Percentiles rank a stretch among this genome's conserved stretches.
Conservation (phyloP, 92 coral and sea anemone genomes). For the Nematostella vectensis region DNA sequence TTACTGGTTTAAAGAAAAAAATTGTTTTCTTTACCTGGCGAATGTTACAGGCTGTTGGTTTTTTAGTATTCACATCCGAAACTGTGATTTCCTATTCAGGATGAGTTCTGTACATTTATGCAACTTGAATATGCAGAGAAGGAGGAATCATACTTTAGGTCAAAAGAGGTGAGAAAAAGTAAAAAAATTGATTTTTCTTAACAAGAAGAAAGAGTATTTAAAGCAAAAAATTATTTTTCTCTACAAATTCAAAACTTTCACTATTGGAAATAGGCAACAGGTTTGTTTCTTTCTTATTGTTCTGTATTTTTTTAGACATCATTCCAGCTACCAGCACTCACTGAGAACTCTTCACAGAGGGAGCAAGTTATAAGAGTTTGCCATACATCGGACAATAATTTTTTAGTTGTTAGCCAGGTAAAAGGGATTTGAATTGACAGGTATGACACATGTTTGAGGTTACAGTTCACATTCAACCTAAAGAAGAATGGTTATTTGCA, state of each 20-base stretch:
- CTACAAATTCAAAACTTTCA: neutral
- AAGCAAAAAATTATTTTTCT: neutral
- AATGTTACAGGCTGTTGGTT: too few species aligned
- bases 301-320: conserved; percentile 72
- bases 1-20: too few species aligned
- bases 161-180: conserved; percentile 86
- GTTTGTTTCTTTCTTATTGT: too few species aligned
- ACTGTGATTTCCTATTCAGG: too few species aligned
- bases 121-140: conserved; percentile 98
- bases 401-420: conserved; percentile 91
- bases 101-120: conserved; percentile 98
- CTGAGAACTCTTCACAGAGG: conserved; percentile 90
- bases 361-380: conserved; percentile 88
- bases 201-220: neutral
- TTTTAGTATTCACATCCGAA: too few species aligned
- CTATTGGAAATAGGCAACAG: too few species aligned
- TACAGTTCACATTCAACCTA: too few species aligned
- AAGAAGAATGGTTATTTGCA: too few species aligned
- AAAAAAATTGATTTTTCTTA: too few species aligned
- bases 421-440: neutral
- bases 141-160: conserved; percentile 91
- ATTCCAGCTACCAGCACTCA: conserved; percentile 80
- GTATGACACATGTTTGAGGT: too few species aligned
- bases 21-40: too few species aligned
- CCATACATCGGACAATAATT: conserved; percentile 82